Evolutionary conservation across 2,888 invertebrate genomes (phyloP), one percentile per base, ranked within the genome.

Genomic region (Caenorhabditis afra): DNA sequence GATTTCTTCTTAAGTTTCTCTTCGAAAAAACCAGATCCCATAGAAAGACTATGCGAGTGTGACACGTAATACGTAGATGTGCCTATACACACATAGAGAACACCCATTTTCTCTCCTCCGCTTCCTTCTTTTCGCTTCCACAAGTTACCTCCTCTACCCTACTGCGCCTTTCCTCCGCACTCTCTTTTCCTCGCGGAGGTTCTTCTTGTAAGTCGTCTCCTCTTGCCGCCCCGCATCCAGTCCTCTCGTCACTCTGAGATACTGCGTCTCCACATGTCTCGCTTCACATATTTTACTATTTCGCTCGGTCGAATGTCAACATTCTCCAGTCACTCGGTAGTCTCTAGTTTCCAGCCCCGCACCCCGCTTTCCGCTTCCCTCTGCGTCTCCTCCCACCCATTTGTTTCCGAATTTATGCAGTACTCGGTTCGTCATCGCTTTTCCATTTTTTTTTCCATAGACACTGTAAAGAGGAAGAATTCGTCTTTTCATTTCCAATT

Each of bases 11-110:
- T 64, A 41, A 50, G 64, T 64, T 50, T n/a, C 61, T 29, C 10
- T 47, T 62, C 37, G 39, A 73, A 73, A n/a, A 73, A 73, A 73
- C 73, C 64, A 73, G 73, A 73, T 73, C 64, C 73, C 64, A 73
- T 64, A 64, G 73, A 52, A 39, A 50, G 57, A 18, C 53, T 23
- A 16, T 8, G 14, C 20, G 12, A 57, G 57, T 52, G 65, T 52
- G 65, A 53, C 71, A 67, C 67, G 58, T 71, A 55, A 62, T 53
- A 70, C 68, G 53, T 12, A 50, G 35, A 55, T 49, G 62, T 44
- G 41, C 62, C 29, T 64, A 73, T 57, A 73, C 73, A 71, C 52
- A 61, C 71, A 57, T 50, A 18, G 45, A 64, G 73, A 73, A 73
- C 73, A 62, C 71, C 71, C 71, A 14, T 41, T 55, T 53, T 44